Evolutionary conservation across 2,888 invertebrate species (phyloP).

Genomic region (Dendrolimus pini): DNA sequence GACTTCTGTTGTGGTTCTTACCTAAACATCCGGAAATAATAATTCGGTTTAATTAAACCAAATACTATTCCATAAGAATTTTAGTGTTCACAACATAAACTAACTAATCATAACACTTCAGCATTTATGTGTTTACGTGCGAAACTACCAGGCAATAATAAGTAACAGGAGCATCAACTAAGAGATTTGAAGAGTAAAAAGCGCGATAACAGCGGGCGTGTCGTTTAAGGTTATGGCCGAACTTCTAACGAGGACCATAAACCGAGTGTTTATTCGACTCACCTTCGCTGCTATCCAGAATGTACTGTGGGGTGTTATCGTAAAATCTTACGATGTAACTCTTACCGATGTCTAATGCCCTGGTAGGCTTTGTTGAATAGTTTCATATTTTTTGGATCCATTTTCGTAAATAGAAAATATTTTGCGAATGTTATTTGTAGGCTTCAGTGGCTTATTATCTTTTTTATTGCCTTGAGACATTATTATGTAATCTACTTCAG

Average conservation of each 20-base stretch:
- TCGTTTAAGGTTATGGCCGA: slow-evolving; percentile 62
- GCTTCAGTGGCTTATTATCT: no score
- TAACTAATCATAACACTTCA: no score
- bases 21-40: no score
- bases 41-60: no score
- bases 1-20: no score
- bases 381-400: not conserved
- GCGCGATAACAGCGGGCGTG: slow-evolving; percentile 43
- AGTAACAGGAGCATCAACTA: slow-evolving; percentile 47
- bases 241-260: slow-evolving; percentile 71
- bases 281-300: slow-evolving; percentile 34
- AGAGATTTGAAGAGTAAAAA: slow-evolving; percentile 53
- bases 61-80: no score
- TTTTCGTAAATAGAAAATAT: not conserved
- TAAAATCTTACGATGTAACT: slow-evolving; percentile 52
- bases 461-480: no score
- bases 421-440: no score
- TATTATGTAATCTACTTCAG: no score
- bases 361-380: slow-evolving; percentile 5
- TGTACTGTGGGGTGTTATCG: slow-evolving; percentile 31
- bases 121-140: not conserved
- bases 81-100: no score
- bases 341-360: slow-evolving; percentile 26
- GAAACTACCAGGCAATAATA: slow-evolving; percentile 50
- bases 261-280: slow-evolving; percentile 55